These are phyloP conservation scores for Chesias legatella DNA, from an alignment of 2,888 invertebrate genomes.

Conservation along the genomic window DNA sequence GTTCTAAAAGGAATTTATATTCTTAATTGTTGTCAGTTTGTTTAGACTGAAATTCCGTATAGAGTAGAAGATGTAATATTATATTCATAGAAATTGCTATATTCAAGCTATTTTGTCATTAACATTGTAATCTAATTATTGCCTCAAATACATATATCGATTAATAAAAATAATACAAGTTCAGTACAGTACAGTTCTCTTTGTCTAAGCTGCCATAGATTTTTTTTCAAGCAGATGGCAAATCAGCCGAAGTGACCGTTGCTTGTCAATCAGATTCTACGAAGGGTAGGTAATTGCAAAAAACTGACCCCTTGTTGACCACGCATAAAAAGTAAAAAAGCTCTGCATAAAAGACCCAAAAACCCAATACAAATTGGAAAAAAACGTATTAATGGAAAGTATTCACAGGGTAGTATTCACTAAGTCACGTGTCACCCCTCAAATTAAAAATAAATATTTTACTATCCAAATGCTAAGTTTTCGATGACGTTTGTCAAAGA, in stretches of 20 bases:
- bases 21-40: no score
- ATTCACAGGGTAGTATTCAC: slow-evolving; percentile 49
- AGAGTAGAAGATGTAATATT: no score
- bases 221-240: slow-evolving; percentile 50
- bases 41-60: no score
- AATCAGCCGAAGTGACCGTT: slow-evolving; percentile 72
- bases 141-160: no score
- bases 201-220: slow-evolving; percentile 10
- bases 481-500: neutral
- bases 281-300: slow-evolving; percentile 51
- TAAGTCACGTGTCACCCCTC: slow-evolving; percentile 55
- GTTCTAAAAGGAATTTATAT: no score
- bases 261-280: slow-evolving; percentile 72
- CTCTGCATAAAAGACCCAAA: slow-evolving; percentile 48
- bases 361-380: slow-evolving; percentile 50
- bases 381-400: slow-evolving; percentile 60
- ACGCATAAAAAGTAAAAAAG: slow-evolving; percentile 56
- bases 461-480: slow-evolving; percentile 31
- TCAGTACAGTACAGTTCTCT: no score
- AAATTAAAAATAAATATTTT: slow-evolving; percentile 39
- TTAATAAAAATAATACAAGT: no score
- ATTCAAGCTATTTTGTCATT: no score
- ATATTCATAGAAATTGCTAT: no score
- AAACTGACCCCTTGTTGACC: slow-evolving; percentile 79
- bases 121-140: no score